Conservation (phyloP, 2,113 vertebrate species). For the Mormyrus iriodes region DNA sequence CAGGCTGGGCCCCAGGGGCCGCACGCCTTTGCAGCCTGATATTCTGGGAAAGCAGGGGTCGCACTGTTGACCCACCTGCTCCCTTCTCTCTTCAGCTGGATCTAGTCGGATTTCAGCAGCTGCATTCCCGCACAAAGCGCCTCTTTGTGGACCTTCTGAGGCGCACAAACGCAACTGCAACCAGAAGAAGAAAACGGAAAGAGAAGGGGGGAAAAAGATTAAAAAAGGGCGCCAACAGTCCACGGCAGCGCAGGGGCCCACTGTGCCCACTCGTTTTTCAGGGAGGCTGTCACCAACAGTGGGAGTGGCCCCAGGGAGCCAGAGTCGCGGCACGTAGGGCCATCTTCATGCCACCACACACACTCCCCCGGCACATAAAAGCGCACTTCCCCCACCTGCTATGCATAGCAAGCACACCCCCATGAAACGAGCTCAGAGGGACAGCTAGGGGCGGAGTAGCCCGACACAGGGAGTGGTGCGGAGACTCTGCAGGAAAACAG, state of each 20-base stretch:
- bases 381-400: background rate
- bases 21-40: slow-evolving; percentile 56
- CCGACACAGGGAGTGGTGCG: background rate
- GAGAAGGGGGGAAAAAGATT: background rate
- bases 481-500: background rate
- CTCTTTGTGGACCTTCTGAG: slow-evolving; percentile 62
- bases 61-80: slow-evolving; percentile 80
- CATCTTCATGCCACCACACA: background rate
- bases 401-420: background rate
- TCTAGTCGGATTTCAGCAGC: slow-evolving; percentile 81
- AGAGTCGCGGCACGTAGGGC: background rate
- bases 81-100: slow-evolving; percentile 79
- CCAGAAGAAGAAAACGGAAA: slow-evolving; percentile 25
- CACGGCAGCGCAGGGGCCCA: slow-evolving; percentile 26
- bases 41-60: slow-evolving; percentile 64
- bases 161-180: slow-evolving; percentile 59
- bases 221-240: background rate
- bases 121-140: slow-evolving; percentile 73
- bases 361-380: background rate
- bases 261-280: slow-evolving; percentile 32
- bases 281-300: slow-evolving; percentile 22
- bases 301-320: slow-evolving; percentile 3
- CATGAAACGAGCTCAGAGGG: background rate
- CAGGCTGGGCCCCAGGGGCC: background rate
- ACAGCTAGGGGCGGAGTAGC: background rate